Percentiles rank a stretch among this genome's conserved stretches.
Evolutionary conservation across 2,888 invertebrate species (phyloP).

Genomic region (Nephrotoma guestfalica): DNA sequence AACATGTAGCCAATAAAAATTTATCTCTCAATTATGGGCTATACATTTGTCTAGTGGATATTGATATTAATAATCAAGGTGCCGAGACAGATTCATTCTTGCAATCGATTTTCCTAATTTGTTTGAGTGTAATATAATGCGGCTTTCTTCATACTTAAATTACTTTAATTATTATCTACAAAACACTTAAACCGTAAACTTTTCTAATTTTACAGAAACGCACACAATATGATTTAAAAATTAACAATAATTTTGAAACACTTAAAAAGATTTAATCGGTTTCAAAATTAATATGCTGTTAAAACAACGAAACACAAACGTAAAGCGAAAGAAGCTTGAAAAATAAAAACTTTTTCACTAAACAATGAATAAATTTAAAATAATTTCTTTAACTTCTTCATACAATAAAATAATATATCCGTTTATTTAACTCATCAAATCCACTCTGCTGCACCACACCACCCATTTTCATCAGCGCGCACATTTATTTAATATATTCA

Average conservation of each 20-base stretch:
- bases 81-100: too few relatives aligned
- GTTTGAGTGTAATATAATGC: too few relatives aligned
- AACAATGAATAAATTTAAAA: neutral
- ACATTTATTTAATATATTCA: too few relatives aligned
- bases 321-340: neutral
- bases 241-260: neutral
- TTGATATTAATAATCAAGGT: too few relatives aligned
- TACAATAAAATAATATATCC: neutral
- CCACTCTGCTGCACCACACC: neutral
- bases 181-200: too few relatives aligned
- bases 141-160: too few relatives aligned
- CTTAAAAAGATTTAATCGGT: neutral
- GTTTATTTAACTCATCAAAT: neutral
- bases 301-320: neutral
- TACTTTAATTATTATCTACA: too few relatives aligned
- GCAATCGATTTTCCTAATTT: too few relatives aligned
- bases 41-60: too few relatives aligned
- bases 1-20: too few relatives aligned
- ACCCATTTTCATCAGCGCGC: neutral
- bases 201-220: too few relatives aligned
- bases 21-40: too few relatives aligned
- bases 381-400: neutral
- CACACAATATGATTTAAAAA: neutral
- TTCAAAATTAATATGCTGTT: neutral
- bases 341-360: neutral